Evolutionary conservation across 1,140 invertebrate genomes (phyloP).

Genomic region (Leptoteleia sp.): DNA sequence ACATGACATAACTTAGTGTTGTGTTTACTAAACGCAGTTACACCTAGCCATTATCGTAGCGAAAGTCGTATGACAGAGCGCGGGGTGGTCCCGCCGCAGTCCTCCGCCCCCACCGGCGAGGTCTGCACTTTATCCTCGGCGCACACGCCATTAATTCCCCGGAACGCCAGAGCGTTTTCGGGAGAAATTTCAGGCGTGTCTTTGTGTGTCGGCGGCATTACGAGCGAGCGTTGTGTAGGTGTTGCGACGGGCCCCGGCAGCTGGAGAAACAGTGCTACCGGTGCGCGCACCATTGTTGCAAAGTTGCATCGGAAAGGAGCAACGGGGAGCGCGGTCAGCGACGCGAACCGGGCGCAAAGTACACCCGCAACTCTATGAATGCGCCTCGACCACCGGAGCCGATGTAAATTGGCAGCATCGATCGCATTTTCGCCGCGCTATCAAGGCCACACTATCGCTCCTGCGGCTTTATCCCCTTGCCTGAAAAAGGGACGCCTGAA

Average conservation of each 20-base stretch:
- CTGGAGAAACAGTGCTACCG: conserved; percentile 46
- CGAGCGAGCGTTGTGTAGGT: conserved; percentile 65
- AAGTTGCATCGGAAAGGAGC: conserved; percentile 46
- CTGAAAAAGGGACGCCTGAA: conserved; percentile 28
- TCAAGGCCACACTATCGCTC: conserved; percentile 51
- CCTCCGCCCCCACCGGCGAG: conserved; percentile 5
- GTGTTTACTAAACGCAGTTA: conserved; percentile 79
- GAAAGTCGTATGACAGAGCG: conserved; percentile 28
- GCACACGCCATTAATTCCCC: conserved; percentile 75
- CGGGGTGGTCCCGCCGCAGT: neutral
- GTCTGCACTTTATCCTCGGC: conserved; percentile 72
- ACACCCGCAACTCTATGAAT: conserved; percentile 53
- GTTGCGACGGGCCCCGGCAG: conserved; percentile 54
- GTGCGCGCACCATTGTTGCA: conserved; percentile 30
- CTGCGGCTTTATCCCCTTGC: conserved; percentile 50
- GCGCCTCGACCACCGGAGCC: conserved; percentile 39
- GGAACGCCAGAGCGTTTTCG: conserved; percentile 66
- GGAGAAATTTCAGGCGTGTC: conserved; percentile 64
- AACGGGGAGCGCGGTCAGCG: conserved; percentile 50
- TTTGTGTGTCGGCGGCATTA: conserved; percentile 65
- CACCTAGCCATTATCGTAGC: conserved; percentile 42
- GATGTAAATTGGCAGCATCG: conserved; percentile 69
- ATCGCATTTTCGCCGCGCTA: conserved; percentile 44
- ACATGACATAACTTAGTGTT: conserved; percentile 76
- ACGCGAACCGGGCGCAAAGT: conserved; percentile 51